A percentile compares a stretch with the other conserved stretches of the same genome.
Conservation (phyloP, 2,888 invertebrate genomes). For the Caenorhabditis wallacei region DNA sequence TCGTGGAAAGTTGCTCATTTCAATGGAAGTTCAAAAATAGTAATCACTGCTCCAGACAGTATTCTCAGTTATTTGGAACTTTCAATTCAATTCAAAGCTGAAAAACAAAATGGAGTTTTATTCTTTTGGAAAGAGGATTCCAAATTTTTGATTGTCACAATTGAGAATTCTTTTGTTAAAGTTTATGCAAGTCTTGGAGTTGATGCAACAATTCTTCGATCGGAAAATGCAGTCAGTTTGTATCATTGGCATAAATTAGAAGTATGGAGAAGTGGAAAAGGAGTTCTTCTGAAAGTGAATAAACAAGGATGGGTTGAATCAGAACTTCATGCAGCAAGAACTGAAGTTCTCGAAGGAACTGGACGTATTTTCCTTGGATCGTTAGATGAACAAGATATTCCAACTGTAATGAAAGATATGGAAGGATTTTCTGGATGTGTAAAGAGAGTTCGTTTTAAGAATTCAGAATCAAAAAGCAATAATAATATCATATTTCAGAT, state of each 20-base stretch:
- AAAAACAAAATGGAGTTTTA: constrained; percentile 60
- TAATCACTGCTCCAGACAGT: constrained; percentile 46
- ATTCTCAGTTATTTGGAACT: constrained; percentile 59
- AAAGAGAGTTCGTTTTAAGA: constrained; percentile 51
- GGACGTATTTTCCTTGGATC: constrained; percentile 49
- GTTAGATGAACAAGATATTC: constrained; percentile 22
- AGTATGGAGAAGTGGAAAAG: constrained; percentile 73
- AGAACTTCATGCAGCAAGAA: constrained; percentile 46
- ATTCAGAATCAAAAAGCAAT: background rate
- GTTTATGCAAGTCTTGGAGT: constrained; percentile 69
- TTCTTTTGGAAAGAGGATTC: constrained; percentile 69
- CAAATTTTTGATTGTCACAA: constrained; percentile 65
- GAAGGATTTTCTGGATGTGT: constrained; percentile 67
- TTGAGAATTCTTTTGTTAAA: constrained; percentile 66
- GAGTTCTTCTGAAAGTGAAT: constrained; percentile 71
- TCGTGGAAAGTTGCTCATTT: constrained; percentile 63
- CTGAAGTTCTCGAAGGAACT: constrained; percentile 34
- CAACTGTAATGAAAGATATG: constrained; percentile 26
- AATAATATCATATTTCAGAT: constrained; percentile 44
- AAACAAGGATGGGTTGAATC: constrained; percentile 71
- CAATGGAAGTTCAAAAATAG: constrained; percentile 39
- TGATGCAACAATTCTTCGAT: constrained; percentile 68
- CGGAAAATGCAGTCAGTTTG: constrained; percentile 67
- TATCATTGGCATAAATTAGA: constrained; percentile 75
- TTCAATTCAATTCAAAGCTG: constrained; percentile 61